Evolutionary conservation across 2,888 invertebrate genomes (phyloP), one percentile per base, ranked within the genome.

Genomic region (Hofmannophila pseudospretella): DNA sequence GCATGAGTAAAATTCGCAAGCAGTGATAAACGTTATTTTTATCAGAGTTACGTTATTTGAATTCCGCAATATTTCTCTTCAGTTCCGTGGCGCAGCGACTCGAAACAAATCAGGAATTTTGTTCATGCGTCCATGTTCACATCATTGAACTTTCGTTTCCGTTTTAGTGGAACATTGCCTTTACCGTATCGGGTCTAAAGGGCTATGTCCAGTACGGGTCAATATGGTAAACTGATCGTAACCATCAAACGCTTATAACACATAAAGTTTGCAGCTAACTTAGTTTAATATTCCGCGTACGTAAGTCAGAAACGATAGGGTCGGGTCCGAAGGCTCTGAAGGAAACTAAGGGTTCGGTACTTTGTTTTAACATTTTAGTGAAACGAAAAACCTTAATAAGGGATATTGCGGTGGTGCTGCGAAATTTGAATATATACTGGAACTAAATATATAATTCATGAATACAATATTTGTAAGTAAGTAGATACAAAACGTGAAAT

Each of bases 301-400:
- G 62, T 58, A 50, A 55, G 52, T 51, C 41, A 46, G 49, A 54
- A 61, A 65, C 60, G 59, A 62, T 59, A 53, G 56, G 54, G 53
- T 54, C 53, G 49, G 43, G 33, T 27, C 23, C 33, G 35, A 46
- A 43, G 45, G 54, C 56, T 47, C 50, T 44, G 41, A 47, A 50
- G 44, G 51, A 54, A 57, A 56, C 54, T 49, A 49, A 52, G 47
- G 51, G 49, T 51, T 20, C 43, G 48, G 37, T 54, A 54, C 49
- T 62, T 61, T 56, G 55, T 58, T 55, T 53, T 42, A 51, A 51
- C 47, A 51, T 55, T 54, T 58, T 57, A 38, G 13, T 29, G 19
- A 28, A 8, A 28, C 20, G 36, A 31, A 31, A 31, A 14, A 31
- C 25, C 31, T 25, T 31, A 14, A 30, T 12, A 23, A 23, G 10